Percentiles rank a stretch among this genome's conserved stretches.
phyloP scores from a whole-genome alignment of 2,888 invertebrate genomes.

The Lepidocyrtoides sp. region DNA sequence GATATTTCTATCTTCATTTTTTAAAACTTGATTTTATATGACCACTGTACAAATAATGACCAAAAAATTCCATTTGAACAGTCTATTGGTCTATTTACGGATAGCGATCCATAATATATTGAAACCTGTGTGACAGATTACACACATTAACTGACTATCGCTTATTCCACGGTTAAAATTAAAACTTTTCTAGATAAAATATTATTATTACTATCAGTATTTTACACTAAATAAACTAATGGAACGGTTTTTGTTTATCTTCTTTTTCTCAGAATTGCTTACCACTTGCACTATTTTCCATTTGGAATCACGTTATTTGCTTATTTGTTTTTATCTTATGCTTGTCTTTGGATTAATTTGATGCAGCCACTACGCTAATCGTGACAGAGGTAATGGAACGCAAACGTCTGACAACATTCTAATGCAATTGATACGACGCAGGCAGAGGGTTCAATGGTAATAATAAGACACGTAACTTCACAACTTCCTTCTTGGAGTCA shows the following conservation, averaged over 20 bases:
- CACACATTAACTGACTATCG: neutral
- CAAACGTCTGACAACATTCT: neutral
- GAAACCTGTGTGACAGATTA: constrained; percentile 57
- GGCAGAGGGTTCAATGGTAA: neutral
- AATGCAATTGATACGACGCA: neutral
- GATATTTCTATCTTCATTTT: neutral
- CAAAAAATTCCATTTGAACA: constrained; percentile 71
- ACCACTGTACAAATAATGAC: constrained; percentile 65
- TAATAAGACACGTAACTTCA: neutral
- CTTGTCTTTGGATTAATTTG: neutral
- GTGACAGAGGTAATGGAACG: too few relatives aligned
- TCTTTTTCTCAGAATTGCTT: too few relatives aligned
- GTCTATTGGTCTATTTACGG: constrained; percentile 41
- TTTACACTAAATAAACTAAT: constrained; percentile 10
- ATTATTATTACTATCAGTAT: neutral
- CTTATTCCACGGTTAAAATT: neutral
- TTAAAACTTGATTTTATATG: neutral
- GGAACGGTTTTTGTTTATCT: neutral
- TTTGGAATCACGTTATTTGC: neutral
- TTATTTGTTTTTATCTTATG: neutral
- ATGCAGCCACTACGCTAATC: neutral
- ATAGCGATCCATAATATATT: neutral
- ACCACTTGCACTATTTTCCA: neutral
- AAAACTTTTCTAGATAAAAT: neutral
- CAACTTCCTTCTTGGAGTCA: constrained; percentile 3